Percentiles rank a stretch among this genome's conserved stretches.
These are phyloP conservation scores for Agonopterix heracliana DNA, from an alignment of 2,888 invertebrate genomes.

Conservation along the genomic window DNA sequence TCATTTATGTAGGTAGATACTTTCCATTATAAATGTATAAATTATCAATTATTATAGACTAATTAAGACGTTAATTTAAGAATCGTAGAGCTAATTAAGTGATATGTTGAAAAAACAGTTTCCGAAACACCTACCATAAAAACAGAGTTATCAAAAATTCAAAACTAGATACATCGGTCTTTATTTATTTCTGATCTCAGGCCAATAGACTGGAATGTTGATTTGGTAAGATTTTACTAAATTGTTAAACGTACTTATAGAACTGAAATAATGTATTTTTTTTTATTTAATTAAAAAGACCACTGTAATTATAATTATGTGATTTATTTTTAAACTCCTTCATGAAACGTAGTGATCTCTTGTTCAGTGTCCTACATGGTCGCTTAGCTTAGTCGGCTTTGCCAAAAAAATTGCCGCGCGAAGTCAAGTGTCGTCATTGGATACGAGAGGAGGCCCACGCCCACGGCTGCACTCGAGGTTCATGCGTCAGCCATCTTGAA, in stretches of 20 bases:
- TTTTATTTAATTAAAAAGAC: conserved; percentile 68
- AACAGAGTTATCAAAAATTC: conserved; percentile 18
- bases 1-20: conserved; percentile 45
- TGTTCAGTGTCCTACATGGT: no score
- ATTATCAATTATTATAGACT: conserved; percentile 46
- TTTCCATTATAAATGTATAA: conserved; percentile 63
- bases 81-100: conserved; percentile 52
- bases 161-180: conserved; percentile 32
- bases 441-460: background rate
- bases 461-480: background rate
- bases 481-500: conserved; percentile 8
- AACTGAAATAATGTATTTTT: conserved; percentile 71
- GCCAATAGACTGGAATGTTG: conserved; percentile 60
- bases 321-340: background rate
- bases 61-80: conserved; percentile 51
- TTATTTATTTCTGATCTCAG: conserved; percentile 68
- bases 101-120: conserved; percentile 31
- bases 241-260: conserved; percentile 73
- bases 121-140: conserved; percentile 17
- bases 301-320: conserved; percentile 42
- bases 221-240: conserved; percentile 71
- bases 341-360: no score
- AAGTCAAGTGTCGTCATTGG: background rate
- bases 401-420: background rate
- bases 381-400: background rate